Percentiles rank a stretch among this genome's conserved stretches.
Conservation (phyloP, 2,797 vertebrate species). For the Eulemur coronatus region DNA sequence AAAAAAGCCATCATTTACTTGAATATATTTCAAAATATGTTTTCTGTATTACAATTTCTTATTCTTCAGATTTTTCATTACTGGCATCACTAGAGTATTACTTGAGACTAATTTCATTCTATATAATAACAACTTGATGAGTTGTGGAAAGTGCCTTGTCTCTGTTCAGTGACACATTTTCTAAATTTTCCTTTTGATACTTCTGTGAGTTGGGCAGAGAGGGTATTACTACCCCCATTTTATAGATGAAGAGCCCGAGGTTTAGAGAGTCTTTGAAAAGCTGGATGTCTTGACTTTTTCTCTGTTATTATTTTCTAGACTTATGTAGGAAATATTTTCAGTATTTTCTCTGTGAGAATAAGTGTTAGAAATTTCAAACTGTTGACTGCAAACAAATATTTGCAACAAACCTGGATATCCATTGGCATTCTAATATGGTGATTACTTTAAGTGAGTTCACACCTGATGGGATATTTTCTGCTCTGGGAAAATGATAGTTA, state of each 20-base stretch:
- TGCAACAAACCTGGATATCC: background rate
- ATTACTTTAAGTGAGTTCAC: background rate
- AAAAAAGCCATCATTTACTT: background rate
- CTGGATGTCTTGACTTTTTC: background rate
- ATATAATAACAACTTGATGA: background rate
- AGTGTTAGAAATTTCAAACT: constrained; percentile 12
- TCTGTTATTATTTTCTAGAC: background rate
- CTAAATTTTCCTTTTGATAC: background rate
- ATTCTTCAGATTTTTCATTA: background rate
- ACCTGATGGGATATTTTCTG: background rate
- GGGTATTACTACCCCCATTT: background rate
- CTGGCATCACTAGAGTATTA: background rate
- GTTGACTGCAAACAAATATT: background rate
- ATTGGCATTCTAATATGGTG: background rate
- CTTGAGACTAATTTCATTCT: background rate
- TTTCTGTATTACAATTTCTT: background rate
- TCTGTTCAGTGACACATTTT: background rate
- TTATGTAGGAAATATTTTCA: background rate
- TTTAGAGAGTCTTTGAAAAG: constrained; percentile 22
- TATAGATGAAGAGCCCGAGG: constrained; percentile 15
- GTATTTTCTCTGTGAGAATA: background rate
- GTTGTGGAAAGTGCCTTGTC: background rate
- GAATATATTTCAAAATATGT: background rate
- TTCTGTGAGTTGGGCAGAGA: background rate
- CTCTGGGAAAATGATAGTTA: background rate